A percentile compares a stretch with the other conserved stretches of the same genome.
These are phyloP conservation scores for Micronycteris hirsuta DNA, from an alignment of 2,113 vertebrate genomes.

Conservation along the genomic window DNA sequence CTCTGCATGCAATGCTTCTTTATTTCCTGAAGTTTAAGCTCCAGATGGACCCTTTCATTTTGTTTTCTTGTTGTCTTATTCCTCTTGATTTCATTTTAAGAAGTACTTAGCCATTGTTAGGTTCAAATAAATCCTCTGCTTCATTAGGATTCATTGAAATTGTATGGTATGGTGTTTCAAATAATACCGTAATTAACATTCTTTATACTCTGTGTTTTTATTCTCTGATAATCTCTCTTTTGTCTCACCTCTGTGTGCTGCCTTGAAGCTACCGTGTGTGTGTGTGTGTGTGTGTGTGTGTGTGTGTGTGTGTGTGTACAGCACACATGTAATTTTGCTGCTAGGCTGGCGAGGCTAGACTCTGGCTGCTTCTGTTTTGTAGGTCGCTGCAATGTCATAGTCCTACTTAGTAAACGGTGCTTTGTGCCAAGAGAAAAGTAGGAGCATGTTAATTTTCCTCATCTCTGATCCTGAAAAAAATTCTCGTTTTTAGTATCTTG, in stretches of 20 bases:
- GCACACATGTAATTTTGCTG: neutral
- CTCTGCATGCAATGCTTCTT: neutral
- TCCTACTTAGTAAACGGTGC: conserved; percentile 58
- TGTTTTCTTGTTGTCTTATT: conserved; percentile 5
- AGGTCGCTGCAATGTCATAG: conserved; percentile 80
- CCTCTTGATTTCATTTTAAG: conserved; percentile 61
- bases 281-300: neutral
- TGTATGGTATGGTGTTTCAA: conserved; percentile 72
- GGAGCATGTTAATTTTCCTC: conserved; percentile 25
- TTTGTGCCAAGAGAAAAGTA: conserved; percentile 67
- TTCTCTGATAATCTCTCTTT: conserved; percentile 71
- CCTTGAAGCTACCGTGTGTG: conserved; percentile 61
- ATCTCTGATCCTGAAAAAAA: conserved; percentile 11
- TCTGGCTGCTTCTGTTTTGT: conserved; percentile 72
- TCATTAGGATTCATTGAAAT: conserved; percentile 75
- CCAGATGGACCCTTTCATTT: conserved; percentile 20
- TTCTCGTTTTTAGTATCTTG: conserved; percentile 54
- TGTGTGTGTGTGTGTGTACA: too few relatives aligned
- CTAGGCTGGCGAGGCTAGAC: conserved; percentile 42
- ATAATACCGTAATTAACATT: conserved; percentile 75
- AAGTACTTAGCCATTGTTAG: conserved; percentile 56
- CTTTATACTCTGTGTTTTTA: conserved; percentile 65
- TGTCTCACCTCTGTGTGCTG: conserved; percentile 67
- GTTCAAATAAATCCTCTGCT: conserved; percentile 64
- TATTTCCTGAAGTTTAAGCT: conserved; percentile 50